A percentile compares a stretch with the other conserved stretches of the same genome.
Evolutionary conservation across 2,113 vertebrate genomes (phyloP).

Genomic region (Xiphophorus maculatus): DNA sequence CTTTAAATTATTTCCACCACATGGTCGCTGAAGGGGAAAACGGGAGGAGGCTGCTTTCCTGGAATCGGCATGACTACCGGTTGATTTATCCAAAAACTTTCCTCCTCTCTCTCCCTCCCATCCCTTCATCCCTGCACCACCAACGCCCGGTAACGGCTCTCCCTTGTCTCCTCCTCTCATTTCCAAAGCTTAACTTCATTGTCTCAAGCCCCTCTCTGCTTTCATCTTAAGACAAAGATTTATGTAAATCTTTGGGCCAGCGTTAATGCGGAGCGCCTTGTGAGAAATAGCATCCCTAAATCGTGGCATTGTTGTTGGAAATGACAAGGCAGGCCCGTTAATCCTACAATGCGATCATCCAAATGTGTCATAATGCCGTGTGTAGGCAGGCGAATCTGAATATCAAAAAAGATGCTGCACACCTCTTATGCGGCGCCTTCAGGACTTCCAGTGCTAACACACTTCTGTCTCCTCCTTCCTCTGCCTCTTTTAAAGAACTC

Average conservation of each 20-base stretch:
- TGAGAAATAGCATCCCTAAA: conserved; percentile 84
- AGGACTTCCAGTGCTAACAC: conserved; percentile 60
- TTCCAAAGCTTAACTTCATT: conserved; percentile 86
- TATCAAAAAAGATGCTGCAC: conserved; percentile 78
- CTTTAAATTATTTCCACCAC: conserved; percentile 46
- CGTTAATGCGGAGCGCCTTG: conserved; percentile 82
- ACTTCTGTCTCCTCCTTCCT: conserved; percentile 41
- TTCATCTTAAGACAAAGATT: conserved; percentile 88
- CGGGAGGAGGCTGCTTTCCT: conserved; percentile 50
- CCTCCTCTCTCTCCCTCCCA: conserved; percentile 18
- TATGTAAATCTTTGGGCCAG: conserved; percentile 85
- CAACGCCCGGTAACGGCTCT: conserved; percentile 55
- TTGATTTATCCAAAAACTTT: conserved; percentile 71
- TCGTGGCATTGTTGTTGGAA: conserved; percentile 85
- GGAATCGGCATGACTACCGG: conserved; percentile 71
- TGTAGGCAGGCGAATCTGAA: conserved; percentile 82
- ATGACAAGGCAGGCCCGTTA: conserved; percentile 85
- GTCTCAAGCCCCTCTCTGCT: conserved; percentile 80
- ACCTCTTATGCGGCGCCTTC: conserved; percentile 70
- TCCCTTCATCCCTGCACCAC: conserved; percentile 49
- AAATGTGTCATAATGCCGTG: conserved; percentile 83
- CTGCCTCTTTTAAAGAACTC: conserved; percentile 55
- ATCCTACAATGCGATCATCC: conserved; percentile 86
- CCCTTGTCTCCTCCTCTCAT: conserved; percentile 63
- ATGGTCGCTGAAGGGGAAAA: conserved; percentile 24